phyloP scores from a whole-genome alignment of 2,113 vertebrate genomes.

The Phylloscopus trochilus region DNA sequence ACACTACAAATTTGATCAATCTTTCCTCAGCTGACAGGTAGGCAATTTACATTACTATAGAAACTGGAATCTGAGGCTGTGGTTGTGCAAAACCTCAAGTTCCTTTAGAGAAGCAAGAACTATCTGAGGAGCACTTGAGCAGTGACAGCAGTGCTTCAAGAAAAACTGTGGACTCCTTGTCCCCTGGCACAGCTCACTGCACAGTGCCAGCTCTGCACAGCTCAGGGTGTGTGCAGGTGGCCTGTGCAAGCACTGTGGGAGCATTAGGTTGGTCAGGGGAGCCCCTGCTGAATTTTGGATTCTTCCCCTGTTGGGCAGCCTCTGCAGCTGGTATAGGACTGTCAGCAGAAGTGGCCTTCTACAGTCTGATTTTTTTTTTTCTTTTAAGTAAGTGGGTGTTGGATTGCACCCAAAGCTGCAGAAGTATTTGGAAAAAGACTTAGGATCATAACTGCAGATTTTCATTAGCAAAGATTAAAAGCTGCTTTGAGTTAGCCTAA shows the following conservation, averaged over 20 bases:
- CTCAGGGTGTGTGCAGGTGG: background rate
- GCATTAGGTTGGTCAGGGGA: rapidly evolving
- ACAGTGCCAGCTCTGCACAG: background rate
- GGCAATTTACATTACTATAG: background rate
- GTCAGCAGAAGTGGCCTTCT: background rate
- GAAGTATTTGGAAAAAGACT: background rate
- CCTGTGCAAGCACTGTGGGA: rapidly evolving
- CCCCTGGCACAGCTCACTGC: background rate
- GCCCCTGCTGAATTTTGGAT: background rate
- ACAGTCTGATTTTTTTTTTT: background rate
- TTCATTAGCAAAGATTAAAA: constrained; percentile 49
- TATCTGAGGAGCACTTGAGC: background rate
- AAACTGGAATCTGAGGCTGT: background rate
- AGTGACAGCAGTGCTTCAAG: background rate
- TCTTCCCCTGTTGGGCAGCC: background rate
- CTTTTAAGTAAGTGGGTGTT: background rate
- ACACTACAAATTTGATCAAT: background rate
- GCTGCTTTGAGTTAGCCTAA: background rate
- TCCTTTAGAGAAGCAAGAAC: background rate
- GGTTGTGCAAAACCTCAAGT: background rate
- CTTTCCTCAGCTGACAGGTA: background rate
- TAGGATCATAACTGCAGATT: constrained; percentile 16
- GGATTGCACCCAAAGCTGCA: background rate
- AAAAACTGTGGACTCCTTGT: rapidly evolving
- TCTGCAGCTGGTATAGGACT: background rate